Percentiles rank a stretch among this genome's conserved stretches.
Conservation (phyloP, 2,888 invertebrate species). For the Volucella inflata region DNA sequence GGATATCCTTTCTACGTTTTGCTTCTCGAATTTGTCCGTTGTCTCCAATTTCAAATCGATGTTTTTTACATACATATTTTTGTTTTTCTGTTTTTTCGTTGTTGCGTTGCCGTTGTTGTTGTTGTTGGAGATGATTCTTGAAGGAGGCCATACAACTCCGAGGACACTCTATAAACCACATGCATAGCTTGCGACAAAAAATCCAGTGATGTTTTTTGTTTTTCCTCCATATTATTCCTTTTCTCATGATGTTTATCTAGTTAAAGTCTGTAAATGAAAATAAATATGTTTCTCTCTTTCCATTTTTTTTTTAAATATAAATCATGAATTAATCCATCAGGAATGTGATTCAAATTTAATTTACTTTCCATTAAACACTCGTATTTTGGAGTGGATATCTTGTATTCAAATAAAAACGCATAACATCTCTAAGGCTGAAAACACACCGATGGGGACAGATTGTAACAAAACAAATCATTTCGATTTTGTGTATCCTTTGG, state of each 20-base stretch:
- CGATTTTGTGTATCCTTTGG: too few relatives aligned
- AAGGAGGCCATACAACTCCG: not conserved
- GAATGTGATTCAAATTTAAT: too few relatives aligned
- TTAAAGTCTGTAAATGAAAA: slow-evolving; percentile 20
- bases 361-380: too few relatives aligned
- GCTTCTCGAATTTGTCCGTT: slow-evolving; percentile 29
- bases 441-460: too few relatives aligned
- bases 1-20: not conserved
- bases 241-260: slow-evolving; percentile 29
- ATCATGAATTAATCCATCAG: too few relatives aligned
- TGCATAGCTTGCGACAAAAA: slow-evolving; percentile 4
- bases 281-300: not conserved
- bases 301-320: not conserved
- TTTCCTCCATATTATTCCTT: not conserved
- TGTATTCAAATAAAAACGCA: too few relatives aligned
- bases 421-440: too few relatives aligned
- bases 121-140: slow-evolving; percentile 11
- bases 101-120: not conserved
- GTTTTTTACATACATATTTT: not conserved
- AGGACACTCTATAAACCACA: not conserved
- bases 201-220: not conserved
- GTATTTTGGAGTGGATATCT: too few relatives aligned
- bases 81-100: not conserved
- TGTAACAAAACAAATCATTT: too few relatives aligned
- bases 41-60: slow-evolving; percentile 33